Conservation (phyloP, 2,888 invertebrate species). For the Branchinecta sandiegonensis region DNA sequence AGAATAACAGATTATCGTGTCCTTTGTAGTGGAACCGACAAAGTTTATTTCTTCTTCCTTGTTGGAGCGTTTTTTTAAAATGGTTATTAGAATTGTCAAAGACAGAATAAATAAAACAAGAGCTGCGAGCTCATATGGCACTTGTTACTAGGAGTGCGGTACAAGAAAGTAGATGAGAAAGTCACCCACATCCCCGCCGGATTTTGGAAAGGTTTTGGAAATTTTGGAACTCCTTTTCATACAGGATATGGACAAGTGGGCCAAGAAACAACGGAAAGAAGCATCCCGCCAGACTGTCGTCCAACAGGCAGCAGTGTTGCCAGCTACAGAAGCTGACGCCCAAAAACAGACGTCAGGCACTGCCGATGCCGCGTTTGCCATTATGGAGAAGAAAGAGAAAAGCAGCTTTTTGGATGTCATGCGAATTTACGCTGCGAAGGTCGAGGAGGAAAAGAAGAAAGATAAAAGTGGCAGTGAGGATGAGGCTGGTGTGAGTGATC, state of each 20-base stretch:
- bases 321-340: slow-evolving; percentile 30
- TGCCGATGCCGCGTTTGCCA: slow-evolving; percentile 61
- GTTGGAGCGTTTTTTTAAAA: no score
- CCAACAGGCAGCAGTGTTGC: slow-evolving; percentile 33
- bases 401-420: slow-evolving; percentile 21
- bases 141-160: no score
- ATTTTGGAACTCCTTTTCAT: no score
- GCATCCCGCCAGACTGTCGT: slow-evolving; percentile 36
- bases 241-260: slow-evolving; percentile 81
- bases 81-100: no score
- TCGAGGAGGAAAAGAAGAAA: slow-evolving; percentile 49
- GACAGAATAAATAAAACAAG: no score
- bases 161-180: no score
- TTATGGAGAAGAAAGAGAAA: slow-evolving; percentile 58
- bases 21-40: no score
- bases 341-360: background rate
- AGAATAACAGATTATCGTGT: no score
- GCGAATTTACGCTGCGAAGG: slow-evolving; percentile 33
- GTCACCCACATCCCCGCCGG: no score
- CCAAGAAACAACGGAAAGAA: slow-evolving; percentile 90
- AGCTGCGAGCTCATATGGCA: no score
- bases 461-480: slow-evolving; percentile 29
- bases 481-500: slow-evolving; percentile 28
- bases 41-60: no score
- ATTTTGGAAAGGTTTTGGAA: no score